Conservation (phyloP, 2,797 vertebrate species). For the Enteromius unitaeniatus region DNA sequence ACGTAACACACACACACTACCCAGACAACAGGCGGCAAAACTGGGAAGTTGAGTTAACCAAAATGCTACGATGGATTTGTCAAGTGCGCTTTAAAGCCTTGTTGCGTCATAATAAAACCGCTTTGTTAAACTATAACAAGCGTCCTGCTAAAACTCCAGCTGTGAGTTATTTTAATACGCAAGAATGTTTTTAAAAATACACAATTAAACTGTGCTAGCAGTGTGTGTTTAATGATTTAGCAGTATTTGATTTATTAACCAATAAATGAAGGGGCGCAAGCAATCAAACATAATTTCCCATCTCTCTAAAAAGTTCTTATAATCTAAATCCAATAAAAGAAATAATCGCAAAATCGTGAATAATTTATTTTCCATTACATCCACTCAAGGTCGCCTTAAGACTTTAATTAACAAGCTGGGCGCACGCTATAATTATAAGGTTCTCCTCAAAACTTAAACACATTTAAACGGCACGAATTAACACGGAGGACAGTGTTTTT, state of each 20-base stretch:
- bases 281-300: constrained; percentile 2
- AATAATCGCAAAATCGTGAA: constrained; percentile 23
- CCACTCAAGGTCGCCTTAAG: constrained; percentile 5
- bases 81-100: not conserved
- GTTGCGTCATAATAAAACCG: not conserved
- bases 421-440: not conserved
- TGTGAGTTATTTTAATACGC: not conserved
- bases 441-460: not conserved
- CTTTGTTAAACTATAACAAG: not conserved
- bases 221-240: not conserved
- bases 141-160: not conserved
- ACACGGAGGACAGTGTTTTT: constrained; percentile 14
- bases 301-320: constrained; percentile 1
- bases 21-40: constrained; percentile 46
- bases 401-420: not conserved
- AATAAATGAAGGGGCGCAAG: not conserved
- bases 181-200: not conserved
- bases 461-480: constrained; percentile 23
- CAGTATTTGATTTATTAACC: not conserved
- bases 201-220: not conserved
- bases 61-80: constrained; percentile 10
- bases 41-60: constrained; percentile 3
- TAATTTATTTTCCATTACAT: constrained; percentile 29
- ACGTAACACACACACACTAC: constrained; percentile 57
- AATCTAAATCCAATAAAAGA: constrained; percentile 22